Evolutionary conservation across 2,888 invertebrate genomes (phyloP), one percentile per base, ranked within the genome.

Genomic region (Troides helena): DNA sequence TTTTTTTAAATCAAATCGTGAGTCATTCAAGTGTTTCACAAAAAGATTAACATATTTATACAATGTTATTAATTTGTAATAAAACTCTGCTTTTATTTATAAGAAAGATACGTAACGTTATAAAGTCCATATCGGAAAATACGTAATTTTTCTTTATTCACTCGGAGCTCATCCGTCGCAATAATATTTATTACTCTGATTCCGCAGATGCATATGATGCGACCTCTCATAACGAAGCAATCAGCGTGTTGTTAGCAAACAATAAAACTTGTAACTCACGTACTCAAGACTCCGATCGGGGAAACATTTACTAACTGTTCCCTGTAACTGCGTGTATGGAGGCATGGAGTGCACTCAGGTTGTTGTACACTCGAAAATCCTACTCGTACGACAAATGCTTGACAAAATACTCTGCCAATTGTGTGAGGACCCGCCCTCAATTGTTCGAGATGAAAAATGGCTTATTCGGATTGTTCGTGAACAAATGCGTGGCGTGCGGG

Each of bases 361-460:
- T 82, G 84, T 83, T 80, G 83, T 80, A 81, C 82, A 78, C 84
- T 81, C 81, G 80, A 84, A 71, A 67, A 81, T 82, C 82, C 80
- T 81, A 84, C 84, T 86, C 74, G 74, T 77, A 80, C 88, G 85
- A 89, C 92, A 90, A 90, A 87, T 89, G 86, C 89, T 90, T 90
- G 90, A 91, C 91, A 90, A 90, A 92, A 90, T 89, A 90, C 90
- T 87, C 88, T 86, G 87, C 90, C 90, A 90, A 90, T 92, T 91
- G 89, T 89, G 88, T 85, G 82, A 88, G 87, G 89, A 80, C 84
- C 90, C 91, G 90, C 92, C 92, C 89, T 85, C 92, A 87, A 91
- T 92, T 92, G 92, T 92, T 90, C 87, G 81, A 84, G 84, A 92
- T 92, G 92, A 92, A 90, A 92, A 92, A 92, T 92, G 88, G 89